Conservation (phyloP, 2,888 invertebrate genomes). For the Blera fallax region DNA sequence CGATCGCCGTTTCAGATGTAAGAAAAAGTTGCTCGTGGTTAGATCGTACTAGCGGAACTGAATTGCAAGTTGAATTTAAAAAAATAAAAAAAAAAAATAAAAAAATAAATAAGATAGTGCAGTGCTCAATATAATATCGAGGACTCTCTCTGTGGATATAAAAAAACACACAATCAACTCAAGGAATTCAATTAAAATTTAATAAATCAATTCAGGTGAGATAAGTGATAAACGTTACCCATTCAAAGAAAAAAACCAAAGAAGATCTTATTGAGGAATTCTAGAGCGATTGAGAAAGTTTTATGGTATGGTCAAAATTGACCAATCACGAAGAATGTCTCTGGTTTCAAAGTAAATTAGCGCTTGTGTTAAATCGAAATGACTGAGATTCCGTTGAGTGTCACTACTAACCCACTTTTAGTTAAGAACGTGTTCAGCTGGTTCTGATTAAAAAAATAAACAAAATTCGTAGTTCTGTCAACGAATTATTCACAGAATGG, state of each 20-base stretch:
- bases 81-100: not conserved
- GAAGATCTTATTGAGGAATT: not conserved
- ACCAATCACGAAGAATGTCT: conserved; percentile 26
- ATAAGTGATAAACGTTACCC: not conserved
- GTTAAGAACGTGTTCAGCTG: conserved; percentile 44
- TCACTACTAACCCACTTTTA: conserved; percentile 62
- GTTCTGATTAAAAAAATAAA: conserved; percentile 29
- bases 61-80: conserved; percentile 6
- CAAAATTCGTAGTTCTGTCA: not conserved
- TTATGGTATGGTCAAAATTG: conserved; percentile 28
- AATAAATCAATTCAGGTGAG: conserved; percentile 55
- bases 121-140: not conserved
- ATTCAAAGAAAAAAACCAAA: not conserved
- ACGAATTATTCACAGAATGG: not conserved
- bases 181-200: conserved; percentile 4
- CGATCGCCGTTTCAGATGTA: conserved; percentile 85
- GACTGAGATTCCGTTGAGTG: conserved; percentile 41
- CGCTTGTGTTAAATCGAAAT: conserved; percentile 10
- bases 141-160: conserved; percentile 53
- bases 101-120: conserved; percentile 17
- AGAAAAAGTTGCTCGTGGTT: conserved; percentile 76
- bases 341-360: conserved; percentile 11
- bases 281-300: conserved; percentile 47
- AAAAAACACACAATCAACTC: not conserved
- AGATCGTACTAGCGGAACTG: conserved; percentile 61